Conservation (phyloP, 2,113 vertebrate genomes). For the Gymnocephalus cernua region DNA sequence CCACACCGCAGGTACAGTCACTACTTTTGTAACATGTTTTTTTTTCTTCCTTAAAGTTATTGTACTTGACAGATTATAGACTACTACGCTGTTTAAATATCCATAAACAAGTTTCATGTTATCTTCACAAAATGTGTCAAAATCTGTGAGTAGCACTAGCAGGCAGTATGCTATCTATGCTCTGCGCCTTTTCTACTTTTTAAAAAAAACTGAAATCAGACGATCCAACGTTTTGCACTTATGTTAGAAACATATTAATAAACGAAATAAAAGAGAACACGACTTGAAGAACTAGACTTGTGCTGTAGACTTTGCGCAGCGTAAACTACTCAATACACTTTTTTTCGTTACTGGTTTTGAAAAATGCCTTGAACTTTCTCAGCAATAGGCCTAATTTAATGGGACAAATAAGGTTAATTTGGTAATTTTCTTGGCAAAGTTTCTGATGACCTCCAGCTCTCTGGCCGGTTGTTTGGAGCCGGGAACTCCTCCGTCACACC, state of each 20-base stretch:
- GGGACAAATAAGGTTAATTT: background rate
- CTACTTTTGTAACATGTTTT: background rate
- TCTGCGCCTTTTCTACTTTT: background rate
- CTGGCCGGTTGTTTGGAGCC: constrained; percentile 92
- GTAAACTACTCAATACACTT: background rate
- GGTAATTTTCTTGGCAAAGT: constrained; percentile 76
- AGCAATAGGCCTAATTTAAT: too few species aligned
- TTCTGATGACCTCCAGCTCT: constrained; percentile 92
- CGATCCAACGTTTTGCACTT: background rate
- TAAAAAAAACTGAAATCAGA: background rate
- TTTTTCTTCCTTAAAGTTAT: background rate
- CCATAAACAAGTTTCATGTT: background rate
- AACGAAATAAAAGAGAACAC: too few species aligned
- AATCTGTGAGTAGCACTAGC: background rate
- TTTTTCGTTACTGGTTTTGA: background rate
- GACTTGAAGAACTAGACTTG: background rate
- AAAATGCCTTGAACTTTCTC: background rate
- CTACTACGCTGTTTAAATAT: too few species aligned
- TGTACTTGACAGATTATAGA: too few species aligned
- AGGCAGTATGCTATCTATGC: background rate
- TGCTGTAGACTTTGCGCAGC: background rate
- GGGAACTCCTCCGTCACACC: constrained; percentile 86
- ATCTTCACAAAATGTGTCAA: background rate
- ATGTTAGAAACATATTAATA: too few species aligned
- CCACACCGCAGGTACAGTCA: constrained; percentile 92